These are phyloP conservation scores for Drosophila vallismaia DNA, from an alignment of 2,888 invertebrate genomes.

Conservation along the genomic window DNA sequence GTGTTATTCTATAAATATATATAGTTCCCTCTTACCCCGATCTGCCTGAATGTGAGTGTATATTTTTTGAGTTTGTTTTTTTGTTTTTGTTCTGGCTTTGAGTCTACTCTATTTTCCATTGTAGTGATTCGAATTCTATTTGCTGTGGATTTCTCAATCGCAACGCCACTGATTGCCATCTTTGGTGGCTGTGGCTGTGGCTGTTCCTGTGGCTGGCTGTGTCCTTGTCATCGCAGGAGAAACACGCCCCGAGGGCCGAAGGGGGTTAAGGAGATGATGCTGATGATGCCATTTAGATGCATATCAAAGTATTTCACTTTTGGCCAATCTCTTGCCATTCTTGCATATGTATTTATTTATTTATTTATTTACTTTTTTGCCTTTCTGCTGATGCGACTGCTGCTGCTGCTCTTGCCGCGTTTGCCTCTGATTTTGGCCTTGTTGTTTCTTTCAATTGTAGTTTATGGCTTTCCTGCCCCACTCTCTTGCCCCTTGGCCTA, in stretches of 20 bases:
- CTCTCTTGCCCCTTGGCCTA: neutral
- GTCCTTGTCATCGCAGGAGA: constrained; percentile 9
- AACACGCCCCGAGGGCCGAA: constrained; percentile 26
- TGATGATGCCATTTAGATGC: constrained; percentile 77
- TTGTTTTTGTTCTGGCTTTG: constrained; percentile 2
- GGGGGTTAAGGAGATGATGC: constrained; percentile 50
- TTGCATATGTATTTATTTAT: constrained; percentile 71
- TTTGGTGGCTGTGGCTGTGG: constrained; percentile 35
- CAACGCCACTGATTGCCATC: constrained; percentile 66
- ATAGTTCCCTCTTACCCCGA: constrained; percentile 2
- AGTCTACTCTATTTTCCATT: constrained; percentile 43
- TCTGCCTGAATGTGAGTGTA: neutral
- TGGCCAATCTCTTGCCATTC: constrained; percentile 74
- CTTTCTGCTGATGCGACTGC: constrained; percentile 17
- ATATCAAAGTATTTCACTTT: constrained; percentile 77
- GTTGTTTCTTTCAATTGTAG: constrained; percentile 63
- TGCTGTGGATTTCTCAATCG: constrained; percentile 59
- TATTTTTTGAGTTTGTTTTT: constrained; percentile 13
- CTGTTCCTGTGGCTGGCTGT: neutral
- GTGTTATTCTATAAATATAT: constrained; percentile 3
- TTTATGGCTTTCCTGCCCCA: constrained; percentile 55
- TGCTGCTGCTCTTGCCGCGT: constrained; percentile 15
- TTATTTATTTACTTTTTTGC: constrained; percentile 43
- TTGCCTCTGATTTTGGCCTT: constrained; percentile 16
- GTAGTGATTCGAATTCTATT: constrained; percentile 41